Base-by-base conservation (phyloP, 2,113 vertebrate species). In the Dasyprocta punctata region DNA sequence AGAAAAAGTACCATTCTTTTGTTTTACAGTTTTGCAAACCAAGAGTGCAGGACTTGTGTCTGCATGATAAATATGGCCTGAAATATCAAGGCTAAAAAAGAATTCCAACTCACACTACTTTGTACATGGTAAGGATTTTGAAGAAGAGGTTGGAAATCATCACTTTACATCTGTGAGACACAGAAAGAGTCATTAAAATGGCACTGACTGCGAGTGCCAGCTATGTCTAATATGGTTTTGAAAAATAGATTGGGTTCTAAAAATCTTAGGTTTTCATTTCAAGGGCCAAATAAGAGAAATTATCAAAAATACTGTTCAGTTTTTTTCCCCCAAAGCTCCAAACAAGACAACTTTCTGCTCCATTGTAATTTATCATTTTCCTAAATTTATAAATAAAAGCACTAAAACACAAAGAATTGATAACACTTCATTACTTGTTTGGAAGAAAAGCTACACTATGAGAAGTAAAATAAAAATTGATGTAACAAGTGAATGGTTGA, bases 111-210 rank as follows among this genome's bases (percentile, higher is more conserved):
- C 89, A 97, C 30, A 63, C 17, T 90, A 82, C 85, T 95, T 84
- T 88, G 11, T 33, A 95, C 14, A 81, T 56, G 65, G 52, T 67
- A 92, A 92, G 92, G 86, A 41, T 94, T 86, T 75, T 89, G 82
- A 96, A 67, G 95, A 96, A 91, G 88, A 96, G 73, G 87, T 96
- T 96, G 96, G 89, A 97, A 97, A 97, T 96, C 93, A 97, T 93
- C 84, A 98, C 86, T 96, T 8, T 49, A 96, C 96, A 97, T 80
- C 94, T 92, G 92, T 97, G 98, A 87, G 97, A 97, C 97, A 98
- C 90, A 97, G 91, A 13, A 30, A 92, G 98, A 97, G 92, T 91
- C 89, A 94, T 92, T 71, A 94, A 97, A 97, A 98, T 97, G 91
- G 88, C 75, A 93, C 60, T 96, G 97, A 95, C 58, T 94, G 82